Evolutionary conservation across 2,888 invertebrate species (phyloP).

Genomic region (Trypoxylon attenuatum): DNA sequence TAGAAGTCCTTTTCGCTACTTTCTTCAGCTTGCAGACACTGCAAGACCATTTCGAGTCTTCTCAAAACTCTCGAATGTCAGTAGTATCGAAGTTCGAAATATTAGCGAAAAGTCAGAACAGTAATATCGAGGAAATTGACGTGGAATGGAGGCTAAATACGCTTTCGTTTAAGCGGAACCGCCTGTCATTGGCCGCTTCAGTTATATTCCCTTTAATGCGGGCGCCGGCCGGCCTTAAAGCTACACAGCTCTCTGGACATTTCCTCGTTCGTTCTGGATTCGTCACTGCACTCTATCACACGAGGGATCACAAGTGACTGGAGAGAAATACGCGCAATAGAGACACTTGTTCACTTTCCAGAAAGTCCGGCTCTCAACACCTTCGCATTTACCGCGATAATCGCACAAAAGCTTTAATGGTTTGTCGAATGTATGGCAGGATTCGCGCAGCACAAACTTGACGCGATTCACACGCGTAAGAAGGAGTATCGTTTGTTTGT

Average conservation of each 20-base stretch:
- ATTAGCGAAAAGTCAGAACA: neutral
- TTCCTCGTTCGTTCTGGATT: neutral
- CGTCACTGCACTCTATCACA: neutral
- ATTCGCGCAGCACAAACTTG: no score
- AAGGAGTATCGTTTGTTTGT: no score
- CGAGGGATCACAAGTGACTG: no score
- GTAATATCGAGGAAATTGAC: neutral
- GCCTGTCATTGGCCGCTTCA: slow-evolving; percentile 26
- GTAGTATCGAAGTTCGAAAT: neutral
- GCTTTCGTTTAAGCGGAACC: slow-evolving; percentile 12
- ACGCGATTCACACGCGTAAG: no score
- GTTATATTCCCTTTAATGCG: slow-evolving; percentile 68
- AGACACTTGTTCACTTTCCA: no score
- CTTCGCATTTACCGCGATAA: no score
- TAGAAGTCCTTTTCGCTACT: neutral
- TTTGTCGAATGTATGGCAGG: no score
- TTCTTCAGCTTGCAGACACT: neutral
- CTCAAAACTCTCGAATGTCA: neutral
- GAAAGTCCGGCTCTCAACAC: no score
- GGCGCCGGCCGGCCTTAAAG: slow-evolving; percentile 66
- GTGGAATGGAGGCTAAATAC: neutral
- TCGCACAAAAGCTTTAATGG: no score
- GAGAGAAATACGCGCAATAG: no score
- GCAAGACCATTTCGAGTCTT: slow-evolving; percentile 17
- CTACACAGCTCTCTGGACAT: slow-evolving; percentile 5